These are phyloP conservation scores for Aspidoscelis tigris DNA, from an alignment of 2,113 vertebrate species.

Conservation along the genomic window DNA sequence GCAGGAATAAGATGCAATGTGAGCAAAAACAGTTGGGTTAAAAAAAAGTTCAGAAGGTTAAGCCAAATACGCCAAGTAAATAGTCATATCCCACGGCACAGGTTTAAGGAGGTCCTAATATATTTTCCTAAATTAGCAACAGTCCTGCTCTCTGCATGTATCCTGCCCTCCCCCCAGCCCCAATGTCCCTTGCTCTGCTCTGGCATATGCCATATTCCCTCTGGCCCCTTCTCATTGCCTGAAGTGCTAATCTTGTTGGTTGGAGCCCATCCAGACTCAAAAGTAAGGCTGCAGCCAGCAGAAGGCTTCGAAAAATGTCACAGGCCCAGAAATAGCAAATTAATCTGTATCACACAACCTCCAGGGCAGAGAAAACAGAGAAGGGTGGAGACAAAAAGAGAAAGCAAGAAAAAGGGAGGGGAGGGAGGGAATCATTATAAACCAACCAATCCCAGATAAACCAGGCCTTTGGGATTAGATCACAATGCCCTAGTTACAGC, in stretches of 20 bases:
- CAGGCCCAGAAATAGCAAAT: constrained; percentile 76
- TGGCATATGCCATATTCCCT: constrained; percentile 54
- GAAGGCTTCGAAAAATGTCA: constrained; percentile 77
- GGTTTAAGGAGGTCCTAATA: no score
- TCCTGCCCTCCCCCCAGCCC: neutral
- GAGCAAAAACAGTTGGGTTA: neutral
- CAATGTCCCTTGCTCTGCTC: constrained; percentile 34
- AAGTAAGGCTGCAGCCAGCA: constrained; percentile 66
- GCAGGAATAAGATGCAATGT: neutral
- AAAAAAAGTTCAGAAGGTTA: neutral
- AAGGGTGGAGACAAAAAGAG: constrained; percentile 29
- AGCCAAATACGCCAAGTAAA: neutral
- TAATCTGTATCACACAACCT: constrained; percentile 73
- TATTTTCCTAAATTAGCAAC: neutral
- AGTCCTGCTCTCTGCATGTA: accelerated
- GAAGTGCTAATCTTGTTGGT: constrained; percentile 49
- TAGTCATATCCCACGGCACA: neutral
- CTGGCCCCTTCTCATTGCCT: constrained; percentile 52
- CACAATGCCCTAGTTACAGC: constrained; percentile 70
- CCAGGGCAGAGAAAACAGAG: constrained; percentile 61
- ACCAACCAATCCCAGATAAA: constrained; percentile 63
- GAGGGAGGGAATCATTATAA: constrained; percentile 57
- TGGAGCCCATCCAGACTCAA: constrained; percentile 69
- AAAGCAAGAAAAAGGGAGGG: neutral
- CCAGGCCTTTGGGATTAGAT: constrained; percentile 66